Evolutionary conservation across 64 coral and sea anemone genomes (phyloP), one percentile per base, ranked within the genome.

Genomic region (Astreopora myriophthalma): DNA sequence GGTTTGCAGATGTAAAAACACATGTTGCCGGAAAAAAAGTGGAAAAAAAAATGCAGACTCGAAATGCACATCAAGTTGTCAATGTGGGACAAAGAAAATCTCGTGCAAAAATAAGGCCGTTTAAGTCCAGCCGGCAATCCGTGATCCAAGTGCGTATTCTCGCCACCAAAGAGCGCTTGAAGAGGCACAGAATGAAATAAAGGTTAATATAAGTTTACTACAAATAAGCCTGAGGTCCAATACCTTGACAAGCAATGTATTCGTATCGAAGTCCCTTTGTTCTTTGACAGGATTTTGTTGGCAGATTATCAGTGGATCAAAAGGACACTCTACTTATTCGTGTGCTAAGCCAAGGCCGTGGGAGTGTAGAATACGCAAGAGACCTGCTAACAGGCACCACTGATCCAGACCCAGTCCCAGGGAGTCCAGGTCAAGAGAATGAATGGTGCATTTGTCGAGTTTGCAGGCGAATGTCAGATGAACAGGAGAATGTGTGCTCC

Each of bases 1-100:
- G 85, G 66, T 87, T 87, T 87, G 68, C 48, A 72, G 40, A 49
- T 87, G 36, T 30, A 87, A 87, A 22, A 87, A 87, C 31, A 87
- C 85, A 0, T 87, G 85, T 68, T 73, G 85, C 25, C 32, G 66
- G 29, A 68, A 14, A 10, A 87, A 71, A 27, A 71, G 37, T 12
- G 48, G 36, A 20, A 68, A 29, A 14, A 27, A 28, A 48, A 71
- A 87, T 13, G 38, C 11, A 1, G 34, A 72, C 27, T 39, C 73
- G 0, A 70, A 87, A 24, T 87, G 85, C 32, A 29, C 0, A 1
- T 48, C 13, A 5, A 34, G 34, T 28, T 87, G 85, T n/a, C 1
- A n/a, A 1, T 87, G 85, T 73, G 85, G 85, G 3, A 71, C 66
- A 0, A 87, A 85, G 29, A 85, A 85, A 34, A 30, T 28, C 3